These are phyloP conservation scores for Drosophila kuntzei DNA, from an alignment of 2,888 invertebrate species.

Conservation along the genomic window DNA sequence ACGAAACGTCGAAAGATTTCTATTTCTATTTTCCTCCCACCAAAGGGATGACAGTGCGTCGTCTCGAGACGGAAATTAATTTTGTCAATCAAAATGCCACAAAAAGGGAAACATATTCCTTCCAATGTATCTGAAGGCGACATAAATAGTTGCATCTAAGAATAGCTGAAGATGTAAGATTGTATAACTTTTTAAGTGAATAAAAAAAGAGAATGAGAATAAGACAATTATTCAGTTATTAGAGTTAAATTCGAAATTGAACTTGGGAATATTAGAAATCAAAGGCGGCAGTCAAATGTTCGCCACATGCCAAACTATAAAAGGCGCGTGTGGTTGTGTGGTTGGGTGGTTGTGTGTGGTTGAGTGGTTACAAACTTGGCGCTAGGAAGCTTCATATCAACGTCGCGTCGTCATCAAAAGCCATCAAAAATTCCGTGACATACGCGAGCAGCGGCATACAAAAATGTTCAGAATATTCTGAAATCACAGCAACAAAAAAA, in stretches of 20 bases:
- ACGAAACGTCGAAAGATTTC: conserved; percentile 11
- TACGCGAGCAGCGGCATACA: conserved; percentile 21
- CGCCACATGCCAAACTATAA: conserved; percentile 34
- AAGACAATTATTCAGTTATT: conserved; percentile 7
- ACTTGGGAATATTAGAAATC: conserved; percentile 26
- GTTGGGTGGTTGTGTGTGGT: conserved; percentile 6
- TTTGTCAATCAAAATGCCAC: conserved; percentile 65
- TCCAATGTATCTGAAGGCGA: conserved; percentile 1
- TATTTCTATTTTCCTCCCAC: not conserved
- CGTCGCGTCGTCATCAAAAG: conserved; percentile 37
- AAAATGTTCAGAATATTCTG: conserved; percentile 43
- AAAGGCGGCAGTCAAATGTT: conserved; percentile 31
- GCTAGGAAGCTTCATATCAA: conserved; percentile 62
- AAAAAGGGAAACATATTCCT: conserved; percentile 1
- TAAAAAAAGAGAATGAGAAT: not conserved
- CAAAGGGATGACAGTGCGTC: conserved; percentile 29
- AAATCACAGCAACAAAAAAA: conserved; percentile 28
- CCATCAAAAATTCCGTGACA: conserved; percentile 45
- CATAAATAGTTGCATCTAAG: not conserved
- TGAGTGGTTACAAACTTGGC: conserved; percentile 53
- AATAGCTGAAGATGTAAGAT: not conserved
- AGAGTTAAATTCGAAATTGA: not conserved
- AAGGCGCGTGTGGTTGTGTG: conserved; percentile 25
- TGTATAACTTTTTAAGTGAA: not conserved
- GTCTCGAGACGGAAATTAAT: conserved; percentile 72